Evolutionary conservation across 2,113 vertebrate genomes (phyloP).

Genomic region (Seriola rivoliana): DNA sequence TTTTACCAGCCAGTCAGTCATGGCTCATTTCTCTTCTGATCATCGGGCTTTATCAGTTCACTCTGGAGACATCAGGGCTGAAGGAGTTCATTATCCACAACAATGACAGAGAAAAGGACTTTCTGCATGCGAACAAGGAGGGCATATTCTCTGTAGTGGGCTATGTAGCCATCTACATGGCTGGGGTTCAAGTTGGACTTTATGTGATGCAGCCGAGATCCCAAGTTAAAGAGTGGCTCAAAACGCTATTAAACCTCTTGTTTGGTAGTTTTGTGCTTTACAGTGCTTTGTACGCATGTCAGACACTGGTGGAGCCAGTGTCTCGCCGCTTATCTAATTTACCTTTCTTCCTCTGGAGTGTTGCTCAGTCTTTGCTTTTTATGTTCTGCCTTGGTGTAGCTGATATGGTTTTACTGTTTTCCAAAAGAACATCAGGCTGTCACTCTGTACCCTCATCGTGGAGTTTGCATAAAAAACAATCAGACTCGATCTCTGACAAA

Average conservation of each 20-base stretch:
- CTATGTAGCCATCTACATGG: conserved; percentile 92
- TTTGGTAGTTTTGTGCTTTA: conserved; percentile 78
- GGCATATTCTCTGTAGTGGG: conserved; percentile 91
- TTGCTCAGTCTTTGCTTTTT: conserved; percentile 88
- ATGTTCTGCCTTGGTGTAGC: conserved; percentile 81
- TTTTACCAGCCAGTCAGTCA: conserved; percentile 83
- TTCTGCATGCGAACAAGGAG: conserved; percentile 94
- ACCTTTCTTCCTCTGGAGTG: conserved; percentile 90
- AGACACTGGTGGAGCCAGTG: conserved; percentile 84
- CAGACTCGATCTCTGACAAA: conserved; percentile 5
- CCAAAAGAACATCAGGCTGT: conserved; percentile 85
- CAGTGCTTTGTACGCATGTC: conserved; percentile 76
- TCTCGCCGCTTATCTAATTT: conserved; percentile 94
- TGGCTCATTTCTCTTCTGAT: conserved; percentile 87
- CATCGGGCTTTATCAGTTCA: conserved; percentile 86
- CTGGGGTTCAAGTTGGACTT: conserved; percentile 91
- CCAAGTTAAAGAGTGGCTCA: conserved; percentile 85
- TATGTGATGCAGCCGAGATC: conserved; percentile 85
- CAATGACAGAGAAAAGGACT: conserved; percentile 85
- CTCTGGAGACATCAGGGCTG: conserved; percentile 87
- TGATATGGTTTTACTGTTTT: conserved; percentile 88
- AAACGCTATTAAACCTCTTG: conserved; percentile 70
- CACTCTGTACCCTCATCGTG: conserved; percentile 87
- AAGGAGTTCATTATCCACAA: conserved; percentile 89
- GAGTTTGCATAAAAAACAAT: conserved; percentile 63